phyloP scores from a whole-genome alignment of 2,797 vertebrate species.

The Salarias fasciatus region DNA sequence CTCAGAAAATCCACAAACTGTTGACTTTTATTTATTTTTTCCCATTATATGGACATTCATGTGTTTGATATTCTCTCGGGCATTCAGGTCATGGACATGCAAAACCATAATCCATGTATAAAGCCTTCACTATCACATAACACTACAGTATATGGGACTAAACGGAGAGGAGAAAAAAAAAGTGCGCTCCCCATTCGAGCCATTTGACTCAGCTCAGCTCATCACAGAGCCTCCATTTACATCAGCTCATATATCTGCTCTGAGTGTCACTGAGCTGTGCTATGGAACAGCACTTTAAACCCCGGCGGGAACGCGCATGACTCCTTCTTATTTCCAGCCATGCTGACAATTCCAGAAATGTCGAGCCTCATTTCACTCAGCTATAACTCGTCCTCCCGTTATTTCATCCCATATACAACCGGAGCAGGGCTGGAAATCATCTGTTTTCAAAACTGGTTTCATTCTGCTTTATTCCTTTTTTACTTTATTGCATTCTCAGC shows the following conservation, averaged over 20 bases:
- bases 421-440: constrained; percentile 19
- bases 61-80: no score
- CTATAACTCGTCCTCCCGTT: constrained; percentile 17
- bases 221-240: constrained; percentile 59
- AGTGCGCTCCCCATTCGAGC: constrained; percentile 53
- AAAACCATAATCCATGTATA: background rate
- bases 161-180: constrained; percentile 35
- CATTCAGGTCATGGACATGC: no score
- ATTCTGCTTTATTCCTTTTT: constrained; percentile 7
- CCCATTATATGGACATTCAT: no score
- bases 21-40: no score
- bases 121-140: constrained; percentile 36
- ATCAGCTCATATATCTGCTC: constrained; percentile 69
- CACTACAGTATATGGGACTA: background rate
- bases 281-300: constrained; percentile 51
- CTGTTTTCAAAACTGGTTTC: constrained; percentile 31
- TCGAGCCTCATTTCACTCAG: constrained; percentile 59
- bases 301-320: constrained; percentile 43
- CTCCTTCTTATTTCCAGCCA: constrained; percentile 61
- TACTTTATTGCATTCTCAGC: constrained; percentile 26
- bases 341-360: constrained; percentile 52
- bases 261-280: constrained; percentile 61
- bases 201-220: constrained; percentile 57
- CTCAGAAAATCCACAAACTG: no score
- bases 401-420: constrained; percentile 29